Evolutionary conservation across 1,140 invertebrate genomes (phyloP).

Genomic region (Gonatopus flavifemur): DNA sequence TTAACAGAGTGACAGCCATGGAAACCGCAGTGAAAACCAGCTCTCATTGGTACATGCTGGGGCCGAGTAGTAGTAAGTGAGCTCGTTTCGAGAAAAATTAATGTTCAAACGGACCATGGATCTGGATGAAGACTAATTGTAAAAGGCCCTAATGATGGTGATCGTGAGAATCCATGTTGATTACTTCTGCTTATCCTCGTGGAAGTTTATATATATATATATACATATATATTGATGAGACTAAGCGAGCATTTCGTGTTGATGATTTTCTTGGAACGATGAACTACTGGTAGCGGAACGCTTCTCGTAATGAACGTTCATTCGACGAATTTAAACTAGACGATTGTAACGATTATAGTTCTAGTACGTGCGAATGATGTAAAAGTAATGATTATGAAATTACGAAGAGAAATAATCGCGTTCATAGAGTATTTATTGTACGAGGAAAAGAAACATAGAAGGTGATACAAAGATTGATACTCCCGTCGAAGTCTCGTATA

Average conservation of each 20-base stretch:
- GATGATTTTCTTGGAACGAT: constrained; percentile 24
- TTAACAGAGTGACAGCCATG: constrained; percentile 9
- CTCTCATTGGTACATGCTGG: background rate
- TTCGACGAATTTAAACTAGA: constrained; percentile 3
- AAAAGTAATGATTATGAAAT: no score
- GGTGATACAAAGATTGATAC: no score
- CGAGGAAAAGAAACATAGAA: no score
- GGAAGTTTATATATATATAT: no score
- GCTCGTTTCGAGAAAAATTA: constrained; percentile 29
- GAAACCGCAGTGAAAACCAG: constrained; percentile 17
- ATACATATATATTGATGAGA: constrained; percentile 28
- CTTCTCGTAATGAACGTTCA: constrained; percentile 13
- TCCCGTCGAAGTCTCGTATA: no score
- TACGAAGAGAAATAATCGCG: no score
- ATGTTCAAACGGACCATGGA: constrained; percentile 28
- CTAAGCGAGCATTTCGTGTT: constrained; percentile 2
- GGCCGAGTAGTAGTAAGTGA: background rate
- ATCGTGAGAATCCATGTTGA: constrained; percentile 33
- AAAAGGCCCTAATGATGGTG: constrained; percentile 27
- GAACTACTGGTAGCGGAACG: background rate
- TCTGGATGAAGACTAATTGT: constrained; percentile 33
- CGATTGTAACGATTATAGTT: no score
- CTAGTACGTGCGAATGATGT: no score
- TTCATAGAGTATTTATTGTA: no score
- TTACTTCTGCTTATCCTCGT: constrained; percentile 3